These are phyloP conservation scores for Brachyrhaphis roseni DNA, from an alignment of 2,797 vertebrate species.

Conservation along the genomic window DNA sequence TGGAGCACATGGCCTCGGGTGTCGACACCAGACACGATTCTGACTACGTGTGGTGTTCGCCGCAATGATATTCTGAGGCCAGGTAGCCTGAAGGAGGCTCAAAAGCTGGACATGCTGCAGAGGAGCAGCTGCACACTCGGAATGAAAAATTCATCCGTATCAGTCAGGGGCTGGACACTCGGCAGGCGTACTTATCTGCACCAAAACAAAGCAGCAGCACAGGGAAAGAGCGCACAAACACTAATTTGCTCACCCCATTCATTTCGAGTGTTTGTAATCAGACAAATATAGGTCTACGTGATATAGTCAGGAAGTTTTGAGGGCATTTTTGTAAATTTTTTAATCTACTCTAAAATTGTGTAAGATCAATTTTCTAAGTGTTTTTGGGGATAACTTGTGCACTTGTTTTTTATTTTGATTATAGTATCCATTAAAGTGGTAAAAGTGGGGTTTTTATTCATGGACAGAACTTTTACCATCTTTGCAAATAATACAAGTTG, in stretches of 20 bases:
- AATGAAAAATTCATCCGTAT: conserved; percentile 70
- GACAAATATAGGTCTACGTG: neutral
- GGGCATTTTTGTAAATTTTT: neutral
- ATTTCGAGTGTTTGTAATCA: neutral
- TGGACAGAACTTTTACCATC: neutral
- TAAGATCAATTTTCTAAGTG: neutral
- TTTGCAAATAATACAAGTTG: neutral
- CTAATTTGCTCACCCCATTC: neutral
- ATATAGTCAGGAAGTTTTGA: neutral
- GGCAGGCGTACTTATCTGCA: conserved; percentile 23
- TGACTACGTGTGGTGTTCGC: conserved; percentile 12
- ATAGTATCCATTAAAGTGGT: neutral
- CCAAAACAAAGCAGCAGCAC: conserved; percentile 3
- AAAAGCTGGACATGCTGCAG: conserved; percentile 56
- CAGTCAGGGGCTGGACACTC: conserved; percentile 56
- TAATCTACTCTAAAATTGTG: neutral
- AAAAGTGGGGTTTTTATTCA: neutral
- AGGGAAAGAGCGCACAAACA: neutral
- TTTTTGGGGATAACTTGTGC: neutral
- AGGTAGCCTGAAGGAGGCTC: conserved; percentile 46
- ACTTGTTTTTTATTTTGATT: neutral
- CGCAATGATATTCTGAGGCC: conserved; percentile 46
- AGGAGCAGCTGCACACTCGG: conserved; percentile 63
- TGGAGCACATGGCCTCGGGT: neutral
- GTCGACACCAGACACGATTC: conserved; percentile 7